Evolutionary conservation across 2,888 invertebrate species (phyloP), one percentile per base, ranked within the genome.

Genomic region (Rhimphoctona megacephalus): DNA sequence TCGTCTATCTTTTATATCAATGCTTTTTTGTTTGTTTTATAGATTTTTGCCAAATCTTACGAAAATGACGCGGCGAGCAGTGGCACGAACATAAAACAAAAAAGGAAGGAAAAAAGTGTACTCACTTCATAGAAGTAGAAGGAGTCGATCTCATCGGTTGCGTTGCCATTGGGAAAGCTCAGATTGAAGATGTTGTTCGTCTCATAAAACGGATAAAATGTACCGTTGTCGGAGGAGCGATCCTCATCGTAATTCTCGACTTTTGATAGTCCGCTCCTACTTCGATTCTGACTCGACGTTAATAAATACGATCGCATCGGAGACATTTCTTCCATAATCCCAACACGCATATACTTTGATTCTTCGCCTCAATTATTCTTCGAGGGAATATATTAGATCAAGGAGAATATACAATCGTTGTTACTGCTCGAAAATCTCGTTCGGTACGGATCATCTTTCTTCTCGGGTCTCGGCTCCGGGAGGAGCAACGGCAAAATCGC

Each of bases 111-210:
- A 33, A 43, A 22, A 11, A 17, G 46, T 17, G 52, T 52, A 91
- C 93, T 90, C 85, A 95, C 95, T 94, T 94, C 93, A 89, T 95
- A 95, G 90, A 95, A 95, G 92, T 94, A 95, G 91, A 94, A 95
- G 2, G 94, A 94, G 90, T 95, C 94, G 88, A 95, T 94, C 87
- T 92, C 93, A 19, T 91, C 91, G 25, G 92, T 92, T 14, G 85
- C 80, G 88, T 92, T 92, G 85, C 81, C 88, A 79, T 92, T 89
- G 17, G 81, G 49, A 67, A 81, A 70, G 22, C 81, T 84, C 14
- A 78, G 54, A 82, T 82, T 82, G 14, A 81, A 83, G 43, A 90
- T 89, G 78, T 92, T 91, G 81, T 87, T 79, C 64, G 89, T 88
- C 57, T 91, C 89, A 81, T 88, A 76, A 49, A 87, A 39, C 64